Base-by-base conservation (phyloP, 2,888 invertebrate species). In the Plutella xylostella region DNA sequence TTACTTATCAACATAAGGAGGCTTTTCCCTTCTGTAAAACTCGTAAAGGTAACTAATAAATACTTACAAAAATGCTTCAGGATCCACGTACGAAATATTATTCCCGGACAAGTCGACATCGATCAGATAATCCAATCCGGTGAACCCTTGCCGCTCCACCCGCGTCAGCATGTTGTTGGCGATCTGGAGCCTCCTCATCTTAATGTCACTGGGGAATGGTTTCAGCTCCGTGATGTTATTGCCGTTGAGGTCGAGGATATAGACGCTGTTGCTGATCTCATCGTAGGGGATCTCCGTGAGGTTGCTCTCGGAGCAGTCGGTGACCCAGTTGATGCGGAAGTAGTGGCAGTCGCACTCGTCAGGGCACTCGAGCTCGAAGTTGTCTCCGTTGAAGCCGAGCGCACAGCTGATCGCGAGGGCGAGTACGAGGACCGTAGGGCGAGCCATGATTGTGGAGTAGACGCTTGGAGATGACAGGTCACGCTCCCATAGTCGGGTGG, bases 341-440 rank as follows among this genome's bases (percentile, higher is more conserved):
- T 90, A 91, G 76, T 91, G 89, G 60, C 91, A 91, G 61, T 90
- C 90, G 62, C 91, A 91, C 55, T 90, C 90, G 52, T 88, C 89
- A 1, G 91, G 91, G 55, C 91, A 91, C 61, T 89, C 89, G 58
- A 89, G 70, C 57, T 90, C 90, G 52, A 86, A 85, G 57, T 87
- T 79, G 56, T 90, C 89, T 43, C 89, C 88, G 56, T 89, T 88
- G 56, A 87, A 85, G 14, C 70, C 71, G 46, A 63, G 52, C 12
- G 66, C 63, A 30, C 62, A 45, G 15, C 66, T 61, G n/a, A 65
- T 59, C 22, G 67, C 58, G 30, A 73, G 50, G 19, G 76, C 66
- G 37, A 78, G 55, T 28, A 59, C 56, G n/a, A 79, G 50, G 31
- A 62, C 55, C 53, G 65, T 60, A 18, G 58, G 53, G 46, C 53